A percentile compares a stretch with the other conserved stretches of the same genome.
Evolutionary conservation across 2,113 vertebrate species (phyloP).

Genomic region (Budorcas taxicolor): DNA sequence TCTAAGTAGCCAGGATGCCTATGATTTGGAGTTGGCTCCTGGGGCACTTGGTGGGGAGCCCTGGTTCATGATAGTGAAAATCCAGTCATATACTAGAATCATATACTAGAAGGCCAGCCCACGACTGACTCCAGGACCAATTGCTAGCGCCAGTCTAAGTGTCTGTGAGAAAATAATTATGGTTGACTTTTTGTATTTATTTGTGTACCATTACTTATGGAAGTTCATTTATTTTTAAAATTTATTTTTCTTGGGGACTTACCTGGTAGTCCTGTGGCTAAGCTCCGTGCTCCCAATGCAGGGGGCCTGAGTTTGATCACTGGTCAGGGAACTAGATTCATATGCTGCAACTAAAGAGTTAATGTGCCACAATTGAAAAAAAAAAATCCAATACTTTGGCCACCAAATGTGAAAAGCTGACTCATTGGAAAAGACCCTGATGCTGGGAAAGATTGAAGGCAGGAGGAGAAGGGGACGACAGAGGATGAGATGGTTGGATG

Average conservation of each 20-base stretch:
- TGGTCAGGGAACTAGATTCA: background rate
- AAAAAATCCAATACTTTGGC: background rate
- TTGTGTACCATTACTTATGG: background rate
- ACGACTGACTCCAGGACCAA: too few species aligned
- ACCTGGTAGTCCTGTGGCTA: background rate
- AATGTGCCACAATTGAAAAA: background rate
- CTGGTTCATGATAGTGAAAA: background rate
- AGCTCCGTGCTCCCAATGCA: background rate
- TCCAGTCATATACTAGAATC: background rate
- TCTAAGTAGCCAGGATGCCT: background rate
- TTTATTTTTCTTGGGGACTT: background rate
- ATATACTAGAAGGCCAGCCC: background rate
- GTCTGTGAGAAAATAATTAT: background rate
- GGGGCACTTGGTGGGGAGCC: background rate
- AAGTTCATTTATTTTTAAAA: background rate
- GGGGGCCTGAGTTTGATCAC: background rate
- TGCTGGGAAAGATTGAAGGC: background rate
- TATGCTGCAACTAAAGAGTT: background rate
- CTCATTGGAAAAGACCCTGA: background rate
- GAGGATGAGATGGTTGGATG: background rate
- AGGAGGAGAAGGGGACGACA: background rate
- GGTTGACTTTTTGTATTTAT: background rate
- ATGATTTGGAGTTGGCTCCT: background rate
- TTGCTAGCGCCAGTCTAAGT: background rate
- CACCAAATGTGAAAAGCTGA: background rate